Evolutionary conservation across 1,140 invertebrate genomes (phyloP), one percentile per base, ranked within the genome.

Genomic region (Hetaerina americana): DNA sequence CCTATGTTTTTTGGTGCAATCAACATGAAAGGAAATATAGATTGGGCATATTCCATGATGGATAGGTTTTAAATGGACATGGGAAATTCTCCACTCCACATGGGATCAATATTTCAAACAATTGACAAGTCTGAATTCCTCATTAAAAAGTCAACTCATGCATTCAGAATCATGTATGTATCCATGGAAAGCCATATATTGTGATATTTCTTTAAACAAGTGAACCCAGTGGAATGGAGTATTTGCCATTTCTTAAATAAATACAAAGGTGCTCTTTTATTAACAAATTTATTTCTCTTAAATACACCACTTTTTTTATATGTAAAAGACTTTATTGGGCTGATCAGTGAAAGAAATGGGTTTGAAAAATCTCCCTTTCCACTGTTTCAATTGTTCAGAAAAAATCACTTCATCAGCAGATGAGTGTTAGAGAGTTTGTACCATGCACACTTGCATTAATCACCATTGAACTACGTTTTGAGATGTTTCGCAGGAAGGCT

Each of bases 11-110:
- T n/a, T n/a, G n/a, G n/a, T n/a, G n/a, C n/a, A n/a, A n/a, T n/a
- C n/a, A n/a, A n/a, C n/a, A n/a, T n/a, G n/a, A n/a, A n/a, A n/a
- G n/a, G n/a, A n/a, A 18, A 5, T 57, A 12, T 57, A n/a, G 77
- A 81, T 86, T 72, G 86, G 84, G 40, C 83, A 80, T 76, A 85
- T 84, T 70, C 84, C 80, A 78, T 81, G 79, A 77, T 83, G 22
- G 83, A 82, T 25, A 57, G 40, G 68, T 57, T n/a, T 57, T 40
- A n/a, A 27, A 69, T 31, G 26, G n/a, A 24, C 26, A 73, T 73
- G 72, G 70, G 68, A 72, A 74, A 76, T 72, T 75, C 75, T 76
- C 73, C 75, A 75, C 74, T 76, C 75, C 75, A 76, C 75, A 74
- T 68, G 49, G 15, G 40, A 5, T 5, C 15, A 57, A 57, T 57